Base-by-base conservation (phyloP, 1,140 invertebrate species). In the Plectrocnemia conspersa region DNA sequence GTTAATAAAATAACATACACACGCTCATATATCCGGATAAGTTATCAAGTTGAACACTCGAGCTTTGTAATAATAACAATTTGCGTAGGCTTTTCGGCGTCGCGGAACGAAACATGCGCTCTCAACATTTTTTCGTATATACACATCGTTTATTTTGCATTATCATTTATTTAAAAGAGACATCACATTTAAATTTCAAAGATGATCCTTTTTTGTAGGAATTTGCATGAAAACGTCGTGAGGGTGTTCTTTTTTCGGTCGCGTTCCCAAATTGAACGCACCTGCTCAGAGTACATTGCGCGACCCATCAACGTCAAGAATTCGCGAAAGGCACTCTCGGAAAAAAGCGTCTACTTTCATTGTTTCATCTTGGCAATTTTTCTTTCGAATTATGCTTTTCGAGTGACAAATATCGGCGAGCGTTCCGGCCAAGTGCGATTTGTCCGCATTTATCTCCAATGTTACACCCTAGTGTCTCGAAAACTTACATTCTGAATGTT, bases 1-100 rank as follows among this genome's bases (percentile, higher is more conserved):
- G n/a, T n/a, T n/a, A n/a, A n/a, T n/a, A n/a, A n/a, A n/a, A n/a
- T n/a, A n/a, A n/a, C n/a, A n/a, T n/a, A n/a, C n/a, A n/a, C n/a
- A n/a, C n/a, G n/a, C 42, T 4, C 22, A 32, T 47, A 35, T 47
- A 41, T 41, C 10, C 19, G 16, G 11, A 47, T 47, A 33, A 47
- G 27, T 47, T 47, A 47, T 47, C 45, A 47, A 47, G 27, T 27
- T 15, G 45, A 47, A 24, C 45, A 29, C 45, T 47, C 45, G n/a
- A 21, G 29, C 23, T 19, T 47, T 24, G 13, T 15, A 25, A 25
- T 46, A 46, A n/a, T n/a, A n/a, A n/a, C n/a, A n/a, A 46, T 46
- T 46, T 46, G 42, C 25, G 23, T 19, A 13, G 23, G 42, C 42
- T 22, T 29, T 9, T 1, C 40, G 19, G 24, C 24, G 21, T 19